Base-by-base conservation (phyloP, 2,113 vertebrate genomes). In the Notothenia rossii region DNA sequence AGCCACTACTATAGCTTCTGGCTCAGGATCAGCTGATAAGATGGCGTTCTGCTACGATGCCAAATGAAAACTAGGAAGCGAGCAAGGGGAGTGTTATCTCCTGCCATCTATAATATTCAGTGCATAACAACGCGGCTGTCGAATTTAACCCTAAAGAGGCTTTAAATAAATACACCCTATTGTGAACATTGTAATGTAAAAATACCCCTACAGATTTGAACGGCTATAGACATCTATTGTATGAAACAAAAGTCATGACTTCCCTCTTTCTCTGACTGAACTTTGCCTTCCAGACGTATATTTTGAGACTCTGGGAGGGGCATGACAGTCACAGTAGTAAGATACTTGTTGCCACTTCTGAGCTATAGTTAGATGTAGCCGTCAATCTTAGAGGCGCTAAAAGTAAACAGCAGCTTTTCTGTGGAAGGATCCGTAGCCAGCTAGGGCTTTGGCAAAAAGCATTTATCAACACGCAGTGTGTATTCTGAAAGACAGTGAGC, bases 21-120 rank as follows among this genome's bases (percentile, higher is more conserved):
- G 91, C 86, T 90, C 81, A 10, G 81, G 81, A 92, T 92, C 93
- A 94, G 93, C 92, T 93, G 93, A 93, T 92, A 92, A 93, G 90
- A 92, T 82, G 83, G 85, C 72, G 25, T 59, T 73, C 84, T 87
- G 89, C 79, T 87, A 69, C 84, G 83, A 72, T 79, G 84, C 89
- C 84, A 88, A 92, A 84, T 85, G 86, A 83, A 86, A 85, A 91
- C 86, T 66, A 80, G 82, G 68, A 85, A 75, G 72, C 59, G 50
- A 81, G 88, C 61, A 75, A 86, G 77, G 54, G 64, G 72, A 69
- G 65, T 36, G 77, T 66, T 84, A 71, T 88, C 72, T 77, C 36
- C 60, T 63, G 66, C 56, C 15, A 76, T 88, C 48, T 2, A 83
- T 71, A 86, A 67, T 77, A 64, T 78, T 69, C 33, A 0, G 40